Percentiles rank a stretch among this genome's conserved stretches.
Evolutionary conservation across 2,888 invertebrate genomes (phyloP).

Genomic region (Sminthurinus aureus): DNA sequence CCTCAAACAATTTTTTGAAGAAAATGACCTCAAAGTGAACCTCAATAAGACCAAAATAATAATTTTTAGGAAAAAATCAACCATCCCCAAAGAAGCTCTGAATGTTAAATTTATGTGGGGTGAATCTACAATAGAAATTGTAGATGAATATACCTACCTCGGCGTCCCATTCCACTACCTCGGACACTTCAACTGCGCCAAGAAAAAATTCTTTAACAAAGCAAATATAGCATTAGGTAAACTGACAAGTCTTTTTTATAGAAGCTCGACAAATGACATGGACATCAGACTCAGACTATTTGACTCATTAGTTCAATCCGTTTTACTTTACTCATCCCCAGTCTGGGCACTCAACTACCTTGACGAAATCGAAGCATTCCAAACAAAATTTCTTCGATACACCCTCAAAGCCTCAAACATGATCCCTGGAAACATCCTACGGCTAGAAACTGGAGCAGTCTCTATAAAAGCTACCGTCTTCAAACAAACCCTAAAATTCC

Average conservation of each 20-base stretch:
- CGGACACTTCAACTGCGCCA: slow-evolving; percentile 2
- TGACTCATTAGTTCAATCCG: not conserved
- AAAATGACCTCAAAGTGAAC: too few species aligned
- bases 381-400: slow-evolving; percentile 2
- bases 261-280: not conserved
- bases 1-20: too few species aligned
- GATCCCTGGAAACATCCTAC: not conserved
- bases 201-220: not conserved
- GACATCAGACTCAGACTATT: not conserved
- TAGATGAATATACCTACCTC: slow-evolving; percentile 5
- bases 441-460: not conserved
- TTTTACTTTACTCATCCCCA: slow-evolving; percentile 1
- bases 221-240: not conserved
- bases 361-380: slow-evolving; percentile 9
- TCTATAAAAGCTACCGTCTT: not conserved
- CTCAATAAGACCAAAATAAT: too few species aligned
- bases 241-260: not conserved
- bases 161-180: not conserved
- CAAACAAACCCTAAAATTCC: not conserved
- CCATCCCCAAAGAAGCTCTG: not conserved
- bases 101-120: too few species aligned
- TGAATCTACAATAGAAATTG: too few species aligned
- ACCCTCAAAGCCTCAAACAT: not conserved
- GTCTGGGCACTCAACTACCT: slow-evolving; percentile 12
- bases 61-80: not conserved